Percentiles rank a stretch among this genome's conserved stretches.
phyloP scores from a whole-genome alignment of 2,113 vertebrate species.

The Vulpes vulpes region DNA sequence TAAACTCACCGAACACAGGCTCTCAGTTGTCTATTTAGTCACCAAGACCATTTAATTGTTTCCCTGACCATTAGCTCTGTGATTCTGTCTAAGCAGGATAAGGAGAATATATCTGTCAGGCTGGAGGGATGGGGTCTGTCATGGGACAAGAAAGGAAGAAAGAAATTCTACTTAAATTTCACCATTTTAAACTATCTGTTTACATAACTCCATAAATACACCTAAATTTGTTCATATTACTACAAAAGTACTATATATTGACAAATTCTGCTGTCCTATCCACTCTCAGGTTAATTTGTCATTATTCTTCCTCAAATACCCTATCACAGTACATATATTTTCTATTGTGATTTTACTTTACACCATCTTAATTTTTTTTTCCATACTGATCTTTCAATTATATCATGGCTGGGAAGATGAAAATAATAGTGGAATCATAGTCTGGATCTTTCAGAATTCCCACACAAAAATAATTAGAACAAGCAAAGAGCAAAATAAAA shows the following conservation, averaged over 20 bases:
- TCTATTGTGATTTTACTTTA: neutral
- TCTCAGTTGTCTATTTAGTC: neutral
- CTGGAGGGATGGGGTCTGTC: neutral
- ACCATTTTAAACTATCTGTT: neutral
- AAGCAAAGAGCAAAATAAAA: slow-evolving; percentile 1
- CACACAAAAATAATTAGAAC: neutral
- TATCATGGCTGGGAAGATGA: neutral
- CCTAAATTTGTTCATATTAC: neutral
- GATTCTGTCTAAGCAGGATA: neutral
- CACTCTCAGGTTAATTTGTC: neutral
- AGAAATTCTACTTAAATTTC: neutral
- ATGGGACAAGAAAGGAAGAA: neutral
- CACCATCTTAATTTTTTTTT: neutral
- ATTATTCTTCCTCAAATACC: neutral
- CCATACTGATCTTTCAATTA: neutral
- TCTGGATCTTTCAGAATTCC: neutral
- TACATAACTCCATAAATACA: neutral
- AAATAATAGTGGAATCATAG: too few species aligned
- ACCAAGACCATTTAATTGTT: neutral
- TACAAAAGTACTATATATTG: neutral
- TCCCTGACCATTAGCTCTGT: neutral
- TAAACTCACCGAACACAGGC: neutral
- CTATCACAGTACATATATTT: neutral
- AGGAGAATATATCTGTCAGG: neutral
- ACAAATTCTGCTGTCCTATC: neutral